Evolutionary conservation across 2,888 invertebrate species (phyloP), one percentile per base, ranked within the genome.

Genomic region (Stenodera caucasica): DNA sequence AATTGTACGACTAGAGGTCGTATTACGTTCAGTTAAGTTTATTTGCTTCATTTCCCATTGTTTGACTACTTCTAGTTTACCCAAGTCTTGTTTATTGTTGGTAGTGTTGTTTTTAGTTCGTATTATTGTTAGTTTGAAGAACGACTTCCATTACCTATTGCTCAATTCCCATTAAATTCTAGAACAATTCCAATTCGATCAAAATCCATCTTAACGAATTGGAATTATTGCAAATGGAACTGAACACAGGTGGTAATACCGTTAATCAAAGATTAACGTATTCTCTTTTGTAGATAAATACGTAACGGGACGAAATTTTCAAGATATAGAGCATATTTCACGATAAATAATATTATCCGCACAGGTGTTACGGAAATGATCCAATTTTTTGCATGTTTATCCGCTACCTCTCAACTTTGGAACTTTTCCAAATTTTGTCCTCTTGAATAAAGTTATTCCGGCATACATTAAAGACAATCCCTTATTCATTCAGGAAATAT

Each of bases 31-130:
- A 53, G 58, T 59, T 58, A 18, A 61, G 61, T 65, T 67, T 67
- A 66, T 70, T 67, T 68, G 66, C 63, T 58, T 66, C 66, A 67
- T 65, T 70, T 69, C 57, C 68, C 55, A 67, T 69, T 70, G 70
- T 70, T 67, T 65, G 67, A 64, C 63, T 63, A 66, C 66, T 66
- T 68, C 62, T 67, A 68, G 68, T 67, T 66, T 58, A 58, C 5
- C 67, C 51, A 66, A 68, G 64, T 65, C 60, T 63, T 61, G 64
- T 67, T 65, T 63, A 68, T 69, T 66, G 67, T 69, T 52, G 49
- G 57, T 18, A 58, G 60, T 49, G 61, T 61, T 66, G 66, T 61
- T 65, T 64, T 57, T 50, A 53, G 53, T 53, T 35, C 2, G 9
- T 33, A 45, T 58, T 54, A 50, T 61, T 61, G 57, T 53, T n/a